Conservation (phyloP, 2,113 vertebrate species). For the Cochlearius cochlearius region DNA sequence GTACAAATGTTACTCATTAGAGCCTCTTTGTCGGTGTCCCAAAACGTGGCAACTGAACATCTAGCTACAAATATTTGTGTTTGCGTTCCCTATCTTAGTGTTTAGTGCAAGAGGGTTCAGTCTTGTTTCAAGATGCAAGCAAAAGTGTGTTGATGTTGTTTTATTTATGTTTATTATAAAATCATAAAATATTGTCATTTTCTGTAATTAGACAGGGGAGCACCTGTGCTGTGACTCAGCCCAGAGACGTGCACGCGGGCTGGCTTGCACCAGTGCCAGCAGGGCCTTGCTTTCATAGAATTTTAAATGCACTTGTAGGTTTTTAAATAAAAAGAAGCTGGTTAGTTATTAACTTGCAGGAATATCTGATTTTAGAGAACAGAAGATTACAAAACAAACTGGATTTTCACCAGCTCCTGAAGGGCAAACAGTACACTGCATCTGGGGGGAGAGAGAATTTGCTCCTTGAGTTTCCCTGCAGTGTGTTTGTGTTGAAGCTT, state of each 20-base stretch:
- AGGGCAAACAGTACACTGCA: slow-evolving; percentile 40
- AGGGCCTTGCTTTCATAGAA: slow-evolving; percentile 16
- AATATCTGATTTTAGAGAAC: slow-evolving; percentile 65
- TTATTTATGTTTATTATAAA: background rate
- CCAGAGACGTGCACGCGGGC: background rate
- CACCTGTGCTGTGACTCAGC: background rate
- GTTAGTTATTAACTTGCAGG: slow-evolving; percentile 67
- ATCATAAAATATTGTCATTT: background rate
- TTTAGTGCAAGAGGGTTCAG: background rate
- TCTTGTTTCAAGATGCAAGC: background rate
- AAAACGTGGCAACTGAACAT: background rate
- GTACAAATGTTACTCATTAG: slow-evolving; percentile 33
- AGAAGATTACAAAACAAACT: slow-evolving; percentile 53
- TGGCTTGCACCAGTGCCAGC: background rate
- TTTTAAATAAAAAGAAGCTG: slow-evolving; percentile 50
- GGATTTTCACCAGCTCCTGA: slow-evolving; percentile 50
- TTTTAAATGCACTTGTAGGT: slow-evolving; percentile 1
- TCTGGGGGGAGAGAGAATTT: background rate
- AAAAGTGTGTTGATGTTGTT: background rate
- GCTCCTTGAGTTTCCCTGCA: background rate
- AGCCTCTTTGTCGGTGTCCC: background rate
- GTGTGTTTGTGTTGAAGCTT: background rate
- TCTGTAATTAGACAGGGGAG: background rate
- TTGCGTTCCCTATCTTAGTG: background rate
- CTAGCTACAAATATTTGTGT: background rate